These are phyloP conservation scores for Dysmachus trigonus DNA, from an alignment of 2,888 invertebrate genomes.

Conservation along the genomic window DNA sequence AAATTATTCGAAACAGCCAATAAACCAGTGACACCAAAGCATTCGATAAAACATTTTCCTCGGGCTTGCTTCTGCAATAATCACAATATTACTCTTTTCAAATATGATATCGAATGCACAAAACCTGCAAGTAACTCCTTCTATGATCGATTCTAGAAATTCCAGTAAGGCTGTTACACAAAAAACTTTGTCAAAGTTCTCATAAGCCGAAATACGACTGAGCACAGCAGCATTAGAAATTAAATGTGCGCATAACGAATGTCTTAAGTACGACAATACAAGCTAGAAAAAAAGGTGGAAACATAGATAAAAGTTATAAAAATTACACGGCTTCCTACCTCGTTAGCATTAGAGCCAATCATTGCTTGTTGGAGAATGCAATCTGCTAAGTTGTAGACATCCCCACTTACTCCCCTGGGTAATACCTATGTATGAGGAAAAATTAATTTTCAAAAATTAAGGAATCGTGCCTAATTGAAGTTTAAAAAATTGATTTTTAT, in stretches of 20 bases:
- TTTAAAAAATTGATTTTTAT: no score
- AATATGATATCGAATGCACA: constrained; percentile 37
- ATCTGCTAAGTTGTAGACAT: constrained; percentile 91
- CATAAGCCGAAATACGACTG: constrained; percentile 87
- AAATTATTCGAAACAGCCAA: constrained; percentile 83
- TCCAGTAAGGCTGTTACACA: constrained; percentile 88
- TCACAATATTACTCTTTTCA: not conserved
- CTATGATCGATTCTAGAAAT: constrained; percentile 78
- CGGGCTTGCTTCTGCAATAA: constrained; percentile 76
- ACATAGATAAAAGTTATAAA: not conserved
- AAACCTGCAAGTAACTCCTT: constrained; percentile 67
- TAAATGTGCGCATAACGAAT: constrained; percentile 88
- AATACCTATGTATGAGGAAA: constrained; percentile 66
- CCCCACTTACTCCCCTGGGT: constrained; percentile 90
- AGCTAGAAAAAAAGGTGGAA: constrained; percentile 66
- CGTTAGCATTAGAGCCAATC: constrained; percentile 91
- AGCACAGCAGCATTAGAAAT: constrained; percentile 92
- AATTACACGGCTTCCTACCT: constrained; percentile 52
- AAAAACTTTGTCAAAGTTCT: constrained; percentile 85
- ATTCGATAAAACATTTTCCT: constrained; percentile 85
- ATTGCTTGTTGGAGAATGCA: constrained; percentile 93
- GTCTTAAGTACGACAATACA: constrained; percentile 90
- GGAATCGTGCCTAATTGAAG: no score
- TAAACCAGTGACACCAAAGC: constrained; percentile 82
- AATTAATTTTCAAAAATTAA: not conserved